Percentiles rank a stretch among this genome's conserved stretches.
phyloP scores from a whole-genome alignment of 2,797 vertebrate genomes.

The Pogonophryne albipinna region DNA sequence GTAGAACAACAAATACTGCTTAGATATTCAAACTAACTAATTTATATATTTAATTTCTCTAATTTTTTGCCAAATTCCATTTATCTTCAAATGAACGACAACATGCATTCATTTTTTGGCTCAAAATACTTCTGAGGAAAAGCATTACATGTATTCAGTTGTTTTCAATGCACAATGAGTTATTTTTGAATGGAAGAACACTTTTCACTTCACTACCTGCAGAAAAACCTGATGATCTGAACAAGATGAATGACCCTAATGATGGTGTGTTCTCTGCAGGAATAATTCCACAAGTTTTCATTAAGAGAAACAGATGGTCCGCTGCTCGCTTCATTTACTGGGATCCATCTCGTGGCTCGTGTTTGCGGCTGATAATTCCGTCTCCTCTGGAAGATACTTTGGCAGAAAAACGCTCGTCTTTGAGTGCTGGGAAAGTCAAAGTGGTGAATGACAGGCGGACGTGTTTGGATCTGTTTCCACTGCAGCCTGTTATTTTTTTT shows the following conservation, averaged over 20 bases:
- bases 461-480: too few relatives aligned
- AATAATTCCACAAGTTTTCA: constrained; percentile 11
- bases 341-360: constrained; percentile 13
- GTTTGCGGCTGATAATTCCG: neutral
- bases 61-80: too few relatives aligned
- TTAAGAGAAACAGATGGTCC: constrained; percentile 29
- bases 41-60: too few relatives aligned
- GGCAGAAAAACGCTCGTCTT: neutral
- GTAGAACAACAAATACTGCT: too few relatives aligned
- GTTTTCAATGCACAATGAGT: neutral
- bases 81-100: neutral
- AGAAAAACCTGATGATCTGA: constrained; percentile 12
- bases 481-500: too few relatives aligned
- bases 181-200: neutral
- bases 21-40: too few relatives aligned
- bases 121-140: neutral
- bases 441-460: neutral
- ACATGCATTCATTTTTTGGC: neutral
- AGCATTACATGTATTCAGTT: neutral
- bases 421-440: constrained; percentile 5
- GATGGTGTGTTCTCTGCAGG: constrained; percentile 16
- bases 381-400: neutral
- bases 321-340: constrained; percentile 18
- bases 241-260: neutral
- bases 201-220: neutral